A percentile compares a stretch with the other conserved stretches of the same genome.
phyloP scores from a whole-genome alignment of 2,888 invertebrate genomes.

The Tetramorium bicarinatum region DNA sequence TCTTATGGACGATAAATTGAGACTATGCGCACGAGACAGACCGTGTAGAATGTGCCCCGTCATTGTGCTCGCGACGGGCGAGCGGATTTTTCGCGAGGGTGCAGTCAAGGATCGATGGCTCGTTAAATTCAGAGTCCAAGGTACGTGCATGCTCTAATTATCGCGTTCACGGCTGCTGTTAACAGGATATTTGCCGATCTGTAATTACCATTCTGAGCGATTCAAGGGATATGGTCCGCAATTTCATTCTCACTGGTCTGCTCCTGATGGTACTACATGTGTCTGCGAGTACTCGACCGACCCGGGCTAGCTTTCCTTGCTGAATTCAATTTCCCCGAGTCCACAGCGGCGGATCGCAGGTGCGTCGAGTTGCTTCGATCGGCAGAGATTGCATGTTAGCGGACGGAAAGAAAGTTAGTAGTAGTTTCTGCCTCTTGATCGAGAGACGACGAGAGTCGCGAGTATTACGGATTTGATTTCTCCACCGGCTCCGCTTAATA shows the following conservation, averaged over 20 bases:
- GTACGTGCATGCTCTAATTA: slow-evolving; percentile 43
- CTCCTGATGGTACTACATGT: slow-evolving; percentile 32
- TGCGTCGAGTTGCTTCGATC: slow-evolving; percentile 54
- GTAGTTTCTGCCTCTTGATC: slow-evolving; percentile 21
- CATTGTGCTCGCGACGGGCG: too few relatives aligned
- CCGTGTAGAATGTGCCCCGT: background rate
- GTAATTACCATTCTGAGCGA: slow-evolving; percentile 62
- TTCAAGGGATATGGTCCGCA: slow-evolving; percentile 48
- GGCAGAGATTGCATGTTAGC: slow-evolving; percentile 49
- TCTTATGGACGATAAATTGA: slow-evolving; percentile 26
- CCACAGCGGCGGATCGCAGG: slow-evolving; percentile 56
- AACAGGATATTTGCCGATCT: slow-evolving; percentile 61
- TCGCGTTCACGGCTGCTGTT: slow-evolving; percentile 15
- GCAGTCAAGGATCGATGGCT: background rate
- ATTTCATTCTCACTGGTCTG: slow-evolving; percentile 48
- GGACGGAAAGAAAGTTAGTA: slow-evolving; percentile 24
- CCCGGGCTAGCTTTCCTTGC: slow-evolving; percentile 57
- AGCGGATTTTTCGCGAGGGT: background rate
- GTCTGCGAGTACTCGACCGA: slow-evolving; percentile 55
- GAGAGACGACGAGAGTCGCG: background rate
- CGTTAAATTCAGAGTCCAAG: background rate
- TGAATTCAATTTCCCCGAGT: slow-evolving; percentile 68
- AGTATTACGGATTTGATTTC: slow-evolving; percentile 5
- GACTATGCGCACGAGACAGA: background rate
- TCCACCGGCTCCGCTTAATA: background rate